These are phyloP conservation scores for Sylvilagus floridanus DNA, from an alignment of 2,797 vertebrate genomes.

Conservation along the genomic window DNA sequence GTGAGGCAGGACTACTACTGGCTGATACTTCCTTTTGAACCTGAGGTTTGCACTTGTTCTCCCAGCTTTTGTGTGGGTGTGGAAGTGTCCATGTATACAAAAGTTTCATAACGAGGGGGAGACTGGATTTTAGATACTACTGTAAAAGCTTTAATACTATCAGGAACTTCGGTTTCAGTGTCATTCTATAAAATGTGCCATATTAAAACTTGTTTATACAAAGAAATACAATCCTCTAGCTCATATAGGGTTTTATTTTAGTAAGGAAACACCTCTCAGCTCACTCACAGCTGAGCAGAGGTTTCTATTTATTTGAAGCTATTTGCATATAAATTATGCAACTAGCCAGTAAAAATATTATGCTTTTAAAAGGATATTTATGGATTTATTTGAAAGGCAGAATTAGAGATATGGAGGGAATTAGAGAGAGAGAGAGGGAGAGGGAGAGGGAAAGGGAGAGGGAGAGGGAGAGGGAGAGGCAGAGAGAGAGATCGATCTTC, in stretches of 20 bases:
- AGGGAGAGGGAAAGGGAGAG: too few relatives aligned
- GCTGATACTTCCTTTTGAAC: not conserved
- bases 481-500: too few relatives aligned
- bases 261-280: not conserved
- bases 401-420: too few relatives aligned
- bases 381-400: too few relatives aligned
- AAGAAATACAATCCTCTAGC: not conserved
- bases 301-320: not conserved
- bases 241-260: slow-evolving; percentile 13
- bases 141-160: not conserved
- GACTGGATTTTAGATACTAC: not conserved
- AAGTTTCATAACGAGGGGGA: not conserved
- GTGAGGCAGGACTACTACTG: not conserved
- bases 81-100: not conserved
- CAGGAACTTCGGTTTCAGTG: not conserved
- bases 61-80: not conserved
- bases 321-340: not conserved
- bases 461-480: too few relatives aligned
- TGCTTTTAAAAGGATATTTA: too few relatives aligned
- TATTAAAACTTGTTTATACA: not conserved
- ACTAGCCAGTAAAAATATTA: not conserved
- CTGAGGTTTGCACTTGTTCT: not conserved
- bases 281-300: not conserved
- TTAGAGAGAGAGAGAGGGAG: too few relatives aligned
- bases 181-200: not conserved